Conservation (phyloP, 23 tunicate genomes). For the Aplidium turbinatum region DNA sequence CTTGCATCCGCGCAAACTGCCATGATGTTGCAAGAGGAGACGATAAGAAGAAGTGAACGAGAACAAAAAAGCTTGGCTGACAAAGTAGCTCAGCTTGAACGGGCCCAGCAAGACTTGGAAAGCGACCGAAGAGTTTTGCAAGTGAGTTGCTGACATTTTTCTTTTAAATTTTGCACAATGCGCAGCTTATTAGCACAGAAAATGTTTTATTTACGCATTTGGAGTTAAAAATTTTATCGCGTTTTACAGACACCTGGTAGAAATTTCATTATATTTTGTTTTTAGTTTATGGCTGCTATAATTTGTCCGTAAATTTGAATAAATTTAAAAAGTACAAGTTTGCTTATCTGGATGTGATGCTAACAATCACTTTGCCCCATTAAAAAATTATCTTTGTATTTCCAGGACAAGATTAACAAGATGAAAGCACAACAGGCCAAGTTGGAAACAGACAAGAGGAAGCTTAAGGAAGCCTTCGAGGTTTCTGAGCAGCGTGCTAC, state of each 20-base stretch:
- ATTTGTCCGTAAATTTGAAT: background rate
- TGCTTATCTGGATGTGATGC: no score
- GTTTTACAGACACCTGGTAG: no score
- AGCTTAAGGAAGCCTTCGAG: conserved; percentile 82
- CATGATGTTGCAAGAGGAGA: conserved; percentile 95
- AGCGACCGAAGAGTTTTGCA: conserved; percentile 62
- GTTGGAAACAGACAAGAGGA: conserved; percentile 69
- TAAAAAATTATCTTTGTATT: background rate
- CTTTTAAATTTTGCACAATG: background rate
- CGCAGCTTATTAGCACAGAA: background rate
- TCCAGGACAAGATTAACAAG: conserved; percentile 84
- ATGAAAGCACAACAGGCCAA: conserved; percentile 75
- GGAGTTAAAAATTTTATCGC: background rate
- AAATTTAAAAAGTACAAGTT: no score
- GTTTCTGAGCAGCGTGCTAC: conserved; percentile 86
- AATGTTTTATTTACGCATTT: no score
- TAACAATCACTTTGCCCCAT: background rate
- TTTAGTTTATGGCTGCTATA: background rate
- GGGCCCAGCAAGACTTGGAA: conserved; percentile 68
- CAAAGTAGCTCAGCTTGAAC: conserved; percentile 76
- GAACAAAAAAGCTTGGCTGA: conserved; percentile 78
- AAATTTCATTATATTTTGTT: background rate
- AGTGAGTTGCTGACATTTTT: conserved; percentile 18
- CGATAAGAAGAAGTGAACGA: conserved; percentile 87
- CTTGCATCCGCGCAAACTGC: conserved; percentile 98